phyloP scores from a whole-genome alignment of 2,888 invertebrate species.

The Caenorhabditis sp. region DNA sequence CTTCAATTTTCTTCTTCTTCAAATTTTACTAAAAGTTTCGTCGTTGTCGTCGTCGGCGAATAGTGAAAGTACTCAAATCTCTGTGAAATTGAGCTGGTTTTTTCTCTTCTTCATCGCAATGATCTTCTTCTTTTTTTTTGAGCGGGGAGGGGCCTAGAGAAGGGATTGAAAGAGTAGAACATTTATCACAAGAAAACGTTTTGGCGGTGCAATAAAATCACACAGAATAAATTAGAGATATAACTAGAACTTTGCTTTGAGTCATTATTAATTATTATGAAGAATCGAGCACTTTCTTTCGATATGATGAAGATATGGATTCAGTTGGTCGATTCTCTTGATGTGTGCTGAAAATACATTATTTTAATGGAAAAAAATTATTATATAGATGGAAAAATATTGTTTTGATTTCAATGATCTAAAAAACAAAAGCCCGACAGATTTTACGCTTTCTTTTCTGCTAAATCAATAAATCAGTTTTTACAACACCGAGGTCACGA shows the following conservation, averaged over 20 bases:
- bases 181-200: neutral
- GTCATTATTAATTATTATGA: constrained; percentile 1
- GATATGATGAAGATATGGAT: constrained; percentile 35
- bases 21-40: too few relatives aligned
- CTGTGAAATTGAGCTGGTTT: neutral
- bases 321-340: constrained; percentile 26
- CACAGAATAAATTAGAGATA: constrained; percentile 3
- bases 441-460: too few relatives aligned
- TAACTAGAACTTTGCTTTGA: neutral
- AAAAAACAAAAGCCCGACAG: too few relatives aligned
- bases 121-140: neutral
- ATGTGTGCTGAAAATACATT: constrained; percentile 26
- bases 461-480: too few relatives aligned
- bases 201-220: too few relatives aligned
- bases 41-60: neutral
- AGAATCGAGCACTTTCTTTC: constrained; percentile 36
- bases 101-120: neutral
- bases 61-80: neutral
- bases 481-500: too few relatives aligned
- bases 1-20: neutral
- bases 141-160: neutral
- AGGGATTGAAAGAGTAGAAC: neutral
- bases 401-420: too few relatives aligned
- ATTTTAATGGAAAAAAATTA: neutral
- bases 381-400: neutral